phyloP scores from a whole-genome alignment of 2,113 vertebrate genomes.

The Anser cygnoides region DNA sequence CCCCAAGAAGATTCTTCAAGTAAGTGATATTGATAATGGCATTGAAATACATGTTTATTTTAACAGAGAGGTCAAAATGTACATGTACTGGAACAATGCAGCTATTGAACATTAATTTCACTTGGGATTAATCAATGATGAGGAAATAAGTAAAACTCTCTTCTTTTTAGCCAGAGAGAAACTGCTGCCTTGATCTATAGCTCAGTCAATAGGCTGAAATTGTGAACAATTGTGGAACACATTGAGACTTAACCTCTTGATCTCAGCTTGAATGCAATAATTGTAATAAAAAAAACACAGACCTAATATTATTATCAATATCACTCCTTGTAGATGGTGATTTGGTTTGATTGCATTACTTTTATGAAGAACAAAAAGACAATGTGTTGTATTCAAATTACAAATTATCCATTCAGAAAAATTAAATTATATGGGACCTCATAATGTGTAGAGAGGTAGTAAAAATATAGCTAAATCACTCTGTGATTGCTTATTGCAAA shows the following conservation, averaged over 20 bases:
- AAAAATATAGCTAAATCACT: constrained; percentile 39
- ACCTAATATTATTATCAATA: constrained; percentile 35
- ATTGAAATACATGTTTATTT: constrained; percentile 51
- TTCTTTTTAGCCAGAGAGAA: constrained; percentile 41
- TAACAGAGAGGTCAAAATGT: constrained; percentile 50
- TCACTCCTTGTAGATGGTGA: background rate
- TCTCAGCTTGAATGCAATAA: constrained; percentile 38
- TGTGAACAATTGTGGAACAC: constrained; percentile 13
- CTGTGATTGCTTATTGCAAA: constrained; percentile 14
- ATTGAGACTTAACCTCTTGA: constrained; percentile 32
- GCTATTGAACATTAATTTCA: constrained; percentile 63
- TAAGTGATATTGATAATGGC: background rate
- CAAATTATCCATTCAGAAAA: constrained; percentile 57
- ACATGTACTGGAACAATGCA: constrained; percentile 25
- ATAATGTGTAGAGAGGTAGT: background rate
- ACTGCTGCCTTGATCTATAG: constrained; percentile 29
- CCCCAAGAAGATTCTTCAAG: background rate
- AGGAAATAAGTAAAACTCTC: constrained; percentile 11
- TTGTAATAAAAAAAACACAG: constrained; percentile 28
- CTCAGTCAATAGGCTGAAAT: constrained; percentile 60
- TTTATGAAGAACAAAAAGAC: constrained; percentile 39
- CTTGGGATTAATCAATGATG: background rate
- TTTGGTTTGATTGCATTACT: constrained; percentile 58
- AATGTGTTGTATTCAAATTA: constrained; percentile 43
- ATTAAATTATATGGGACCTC: constrained; percentile 11